Percentiles rank a stretch among this genome's conserved stretches.
Conservation (phyloP, 2,797 vertebrate genomes). For the Mastacembelus armatus region DNA sequence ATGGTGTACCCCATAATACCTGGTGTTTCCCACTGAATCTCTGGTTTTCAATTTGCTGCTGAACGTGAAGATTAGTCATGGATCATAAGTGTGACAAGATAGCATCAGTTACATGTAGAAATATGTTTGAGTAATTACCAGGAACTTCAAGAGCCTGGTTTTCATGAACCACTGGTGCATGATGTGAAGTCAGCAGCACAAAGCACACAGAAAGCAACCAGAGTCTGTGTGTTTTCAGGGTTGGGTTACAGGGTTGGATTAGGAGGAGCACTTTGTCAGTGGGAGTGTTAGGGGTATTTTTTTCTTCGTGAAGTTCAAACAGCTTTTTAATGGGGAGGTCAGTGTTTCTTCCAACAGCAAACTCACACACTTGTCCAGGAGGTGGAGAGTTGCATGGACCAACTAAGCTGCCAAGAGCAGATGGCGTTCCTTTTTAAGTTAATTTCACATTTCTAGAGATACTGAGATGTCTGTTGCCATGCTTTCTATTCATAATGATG, state of each 20-base stretch:
- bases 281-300: not conserved
- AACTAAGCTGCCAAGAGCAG: conserved; percentile 54
- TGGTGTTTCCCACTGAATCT: conserved; percentile 9
- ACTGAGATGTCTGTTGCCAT: conserved; percentile 13
- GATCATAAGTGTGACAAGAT: conserved; percentile 35
- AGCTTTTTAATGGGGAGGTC: conserved; percentile 25
- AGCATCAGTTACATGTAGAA: conserved; percentile 37
- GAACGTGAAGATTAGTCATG: conserved; percentile 50
- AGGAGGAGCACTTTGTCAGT: not conserved
- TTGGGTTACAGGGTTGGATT: not conserved
- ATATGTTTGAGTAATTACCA: conserved; percentile 36
- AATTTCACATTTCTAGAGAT: conserved; percentile 44
- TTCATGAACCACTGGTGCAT: conserved; percentile 39
- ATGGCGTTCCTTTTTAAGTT: conserved; percentile 49
- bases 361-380: conserved; percentile 40
- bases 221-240: conserved; percentile 16
- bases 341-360: conserved; percentile 29
- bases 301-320: conserved; percentile 8
- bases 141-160: conserved; percentile 39
- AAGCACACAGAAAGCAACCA: conserved; percentile 15
- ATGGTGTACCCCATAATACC: not conserved
- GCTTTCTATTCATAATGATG: conserved; percentile 26
- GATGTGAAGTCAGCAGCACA: conserved; percentile 41
- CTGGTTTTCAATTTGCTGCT: conserved; percentile 18
- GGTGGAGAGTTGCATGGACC: conserved; percentile 30